Evolutionary conservation across 2,797 vertebrate species (phyloP).

Genomic region (Karalla daura): DNA sequence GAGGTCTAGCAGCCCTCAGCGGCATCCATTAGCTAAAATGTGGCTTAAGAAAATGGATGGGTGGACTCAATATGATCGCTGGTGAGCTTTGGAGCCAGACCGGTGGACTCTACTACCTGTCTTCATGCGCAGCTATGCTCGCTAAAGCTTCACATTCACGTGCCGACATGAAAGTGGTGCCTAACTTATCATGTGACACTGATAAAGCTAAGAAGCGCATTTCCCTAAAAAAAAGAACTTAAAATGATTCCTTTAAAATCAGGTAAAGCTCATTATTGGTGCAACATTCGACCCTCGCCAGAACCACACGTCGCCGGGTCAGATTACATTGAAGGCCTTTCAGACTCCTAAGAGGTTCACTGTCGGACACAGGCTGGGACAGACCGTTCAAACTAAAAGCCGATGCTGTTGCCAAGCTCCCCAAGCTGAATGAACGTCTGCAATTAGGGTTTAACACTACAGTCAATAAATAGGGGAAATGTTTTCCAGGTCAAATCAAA

Average conservation of each 20-base stretch:
- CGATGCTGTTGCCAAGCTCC: constrained; percentile 16
- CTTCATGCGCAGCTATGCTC: background rate
- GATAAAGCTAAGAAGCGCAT: background rate
- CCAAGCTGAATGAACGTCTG: constrained; percentile 18
- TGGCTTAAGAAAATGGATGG: no score
- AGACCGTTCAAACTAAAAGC: constrained; percentile 11
- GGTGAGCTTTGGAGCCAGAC: no score
- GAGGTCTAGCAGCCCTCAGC: no score
- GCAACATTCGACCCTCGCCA: background rate
- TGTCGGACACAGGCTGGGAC: background rate
- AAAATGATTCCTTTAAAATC: constrained; percentile 4
- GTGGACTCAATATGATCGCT: no score
- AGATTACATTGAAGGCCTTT: constrained; percentile 41
- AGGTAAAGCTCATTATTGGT: no score
- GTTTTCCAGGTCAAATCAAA: constrained; percentile 35
- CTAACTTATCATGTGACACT: background rate
- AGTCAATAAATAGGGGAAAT: constrained; percentile 53
- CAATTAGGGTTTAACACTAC: constrained; percentile 10
- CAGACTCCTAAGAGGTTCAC: constrained; percentile 5
- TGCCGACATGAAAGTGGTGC: background rate
- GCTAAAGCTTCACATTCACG: background rate
- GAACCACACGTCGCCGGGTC: background rate
- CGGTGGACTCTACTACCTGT: background rate
- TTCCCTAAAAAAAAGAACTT: no score
- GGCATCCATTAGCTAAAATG: no score